Evolutionary conservation across 2,888 invertebrate genomes (phyloP).

Genomic region (Physocephala rufipes): DNA sequence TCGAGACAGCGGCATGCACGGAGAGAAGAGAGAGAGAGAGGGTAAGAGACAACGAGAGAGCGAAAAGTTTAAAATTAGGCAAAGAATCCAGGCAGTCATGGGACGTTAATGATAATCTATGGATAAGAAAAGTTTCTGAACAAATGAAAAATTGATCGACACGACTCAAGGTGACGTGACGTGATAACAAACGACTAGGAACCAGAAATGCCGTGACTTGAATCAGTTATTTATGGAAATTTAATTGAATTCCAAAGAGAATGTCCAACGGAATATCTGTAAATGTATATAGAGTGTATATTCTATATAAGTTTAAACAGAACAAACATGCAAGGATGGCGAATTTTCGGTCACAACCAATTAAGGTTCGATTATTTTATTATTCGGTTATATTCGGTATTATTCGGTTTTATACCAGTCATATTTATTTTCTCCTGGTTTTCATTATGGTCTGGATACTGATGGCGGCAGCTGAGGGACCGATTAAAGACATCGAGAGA

Average conservation of each 20-base stretch:
- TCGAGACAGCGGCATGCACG: background rate
- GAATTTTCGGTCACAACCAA: background rate
- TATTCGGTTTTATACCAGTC: background rate
- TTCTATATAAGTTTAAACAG: no score
- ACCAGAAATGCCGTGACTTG: conserved; percentile 10
- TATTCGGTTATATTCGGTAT: background rate
- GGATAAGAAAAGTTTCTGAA: conserved; percentile 16
- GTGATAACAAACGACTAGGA: conserved; percentile 2
- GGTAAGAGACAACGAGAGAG: background rate
- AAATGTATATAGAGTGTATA: no score
- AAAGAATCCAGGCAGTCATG: conserved; percentile 14
- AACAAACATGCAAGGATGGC: background rate
- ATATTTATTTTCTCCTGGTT: background rate
- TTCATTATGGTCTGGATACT: no score
- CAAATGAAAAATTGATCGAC: conserved; percentile 4
- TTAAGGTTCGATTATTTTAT: background rate
- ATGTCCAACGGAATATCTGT: background rate
- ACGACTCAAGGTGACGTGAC: conserved; percentile 28
- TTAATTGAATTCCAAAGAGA: conserved; percentile 26
- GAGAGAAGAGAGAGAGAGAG: background rate
- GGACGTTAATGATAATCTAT: conserved; percentile 30
- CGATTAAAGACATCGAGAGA: no score
- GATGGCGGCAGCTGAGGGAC: no score
- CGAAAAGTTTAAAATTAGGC: background rate
- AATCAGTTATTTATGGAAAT: conserved; percentile 20